Base-by-base conservation (phyloP, 2,113 vertebrate species). In the Leptobrachium leishanense region DNA sequence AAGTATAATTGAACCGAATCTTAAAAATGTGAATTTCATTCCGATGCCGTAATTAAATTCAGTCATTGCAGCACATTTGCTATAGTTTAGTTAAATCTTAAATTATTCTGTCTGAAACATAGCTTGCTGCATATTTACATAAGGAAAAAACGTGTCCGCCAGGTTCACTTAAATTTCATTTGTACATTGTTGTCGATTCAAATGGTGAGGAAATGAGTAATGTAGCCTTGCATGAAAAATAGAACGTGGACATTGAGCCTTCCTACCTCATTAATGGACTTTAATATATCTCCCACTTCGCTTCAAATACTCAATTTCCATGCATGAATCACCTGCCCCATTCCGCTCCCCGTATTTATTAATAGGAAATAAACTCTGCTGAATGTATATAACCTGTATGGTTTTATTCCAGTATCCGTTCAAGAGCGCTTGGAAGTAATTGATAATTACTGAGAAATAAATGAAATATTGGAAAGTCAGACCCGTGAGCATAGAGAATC, bases 391-490 rank as follows among this genome's bases (percentile, higher is more conserved):
- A 54, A 54, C 12, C 6, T 54, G 50, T 8, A 8, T 54, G 6
- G 6, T 59, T 59, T 59, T 59, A 12, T 59, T 4, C 55, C 55
- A 71, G 53, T 71, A 3, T 31, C 9, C 31, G 31, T 53, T 53
- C 6, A 53, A 71, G 68, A 53, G 44, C 1, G 15, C 46, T 71
- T 53, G 8, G 3, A 59, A 70, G 15, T 11, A 71, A 71, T 53
- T 53, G 66, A 71, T 53, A 54, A 53, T 53, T 31, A 71, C 68
- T 13, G 4, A 53, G 68, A 53, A 50, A 71, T 43, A 53, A 53
- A 50, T 71, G 46, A 39, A 71, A 31, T 13, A 15, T 13, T 12
- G 55, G 13, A 68, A 67, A 43, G 2, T 11, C 10, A 43, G 41
- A 68, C 66, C 66, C 15, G 15, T 11, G 41, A 15, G 40, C 66